Conservation (phyloP, 2,113 vertebrate species). For the Lethenteron camtschaticum region DNA sequence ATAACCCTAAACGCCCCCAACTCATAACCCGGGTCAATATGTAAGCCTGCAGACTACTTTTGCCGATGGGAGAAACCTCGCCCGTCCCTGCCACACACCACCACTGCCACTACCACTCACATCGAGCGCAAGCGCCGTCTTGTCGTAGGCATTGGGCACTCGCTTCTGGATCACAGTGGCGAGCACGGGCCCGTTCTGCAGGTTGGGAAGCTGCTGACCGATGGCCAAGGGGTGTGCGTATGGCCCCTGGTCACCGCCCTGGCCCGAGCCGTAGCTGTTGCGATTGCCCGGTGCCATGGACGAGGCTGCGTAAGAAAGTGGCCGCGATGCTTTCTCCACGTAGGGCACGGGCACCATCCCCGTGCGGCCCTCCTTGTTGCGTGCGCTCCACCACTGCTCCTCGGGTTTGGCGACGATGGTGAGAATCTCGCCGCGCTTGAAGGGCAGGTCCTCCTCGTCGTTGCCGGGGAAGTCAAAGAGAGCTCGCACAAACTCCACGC, state of each 20-base stretch:
- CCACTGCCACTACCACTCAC: constrained; percentile 24
- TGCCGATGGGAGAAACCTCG: no score
- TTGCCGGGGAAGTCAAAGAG: constrained; percentile 90
- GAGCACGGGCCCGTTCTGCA: constrained; percentile 85
- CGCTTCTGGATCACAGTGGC: constrained; percentile 92
- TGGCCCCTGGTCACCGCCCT: constrained; percentile 24
- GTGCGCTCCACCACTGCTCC: constrained; percentile 99
- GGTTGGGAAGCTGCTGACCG: constrained; percentile 48
- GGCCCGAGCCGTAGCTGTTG: constrained; percentile 79
- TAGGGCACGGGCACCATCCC: constrained; percentile 98
- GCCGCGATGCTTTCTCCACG: constrained; percentile 46
- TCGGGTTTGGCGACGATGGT: constrained; percentile 87
- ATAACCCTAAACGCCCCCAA: no score
- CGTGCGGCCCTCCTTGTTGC: constrained; percentile 69
- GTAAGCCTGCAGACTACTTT: no score
- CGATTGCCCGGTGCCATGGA: constrained; percentile 36
- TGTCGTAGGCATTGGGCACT: constrained; percentile 94
- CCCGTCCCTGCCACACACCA: no score
- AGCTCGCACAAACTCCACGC: constrained; percentile 75
- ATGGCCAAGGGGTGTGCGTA: constrained; percentile 45
- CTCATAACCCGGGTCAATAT: no score
- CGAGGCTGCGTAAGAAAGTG: constrained; percentile 28
- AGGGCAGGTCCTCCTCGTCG: constrained; percentile 85
- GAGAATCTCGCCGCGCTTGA: constrained; percentile 81
- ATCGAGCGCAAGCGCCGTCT: constrained; percentile 83